Percentiles rank a stretch among this genome's conserved stretches.
Conservation (phyloP, 2,113 vertebrate genomes). For the Platycercus adscitus region DNA sequence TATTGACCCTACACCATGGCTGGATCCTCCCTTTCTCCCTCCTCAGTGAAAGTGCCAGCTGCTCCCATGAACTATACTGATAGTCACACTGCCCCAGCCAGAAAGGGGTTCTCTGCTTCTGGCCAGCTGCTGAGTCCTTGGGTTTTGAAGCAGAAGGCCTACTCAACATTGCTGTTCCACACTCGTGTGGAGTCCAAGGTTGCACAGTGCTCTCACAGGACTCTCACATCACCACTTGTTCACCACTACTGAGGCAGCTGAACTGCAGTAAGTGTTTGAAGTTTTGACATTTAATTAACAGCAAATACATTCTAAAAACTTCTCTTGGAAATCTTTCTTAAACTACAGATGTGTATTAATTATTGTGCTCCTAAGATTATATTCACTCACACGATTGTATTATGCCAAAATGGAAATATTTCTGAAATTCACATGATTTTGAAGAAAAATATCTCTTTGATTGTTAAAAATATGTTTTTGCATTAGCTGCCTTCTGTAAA, state of each 20-base stretch:
- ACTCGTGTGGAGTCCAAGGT: background rate
- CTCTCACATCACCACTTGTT: background rate
- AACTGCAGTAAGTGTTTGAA: background rate
- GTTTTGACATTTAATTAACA: background rate
- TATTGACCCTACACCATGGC: too few species aligned
- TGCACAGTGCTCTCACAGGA: rapidly evolving
- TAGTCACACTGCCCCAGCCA: rapidly evolving
- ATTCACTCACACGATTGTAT: background rate
- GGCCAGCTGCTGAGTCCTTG: background rate
- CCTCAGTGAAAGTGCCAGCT: rapidly evolving
- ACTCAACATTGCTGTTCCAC: background rate
- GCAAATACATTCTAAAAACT: background rate
- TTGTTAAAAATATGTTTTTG: background rate
- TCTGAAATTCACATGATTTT: background rate
- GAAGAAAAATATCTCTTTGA: background rate
- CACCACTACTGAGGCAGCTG: background rate
- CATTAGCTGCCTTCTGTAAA: background rate
- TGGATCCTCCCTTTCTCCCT: background rate
- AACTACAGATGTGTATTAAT: background rate
- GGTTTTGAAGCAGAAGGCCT: background rate
- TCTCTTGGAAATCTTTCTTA: background rate
- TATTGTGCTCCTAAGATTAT: background rate
- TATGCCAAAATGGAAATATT: background rate
- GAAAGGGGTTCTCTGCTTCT: background rate
- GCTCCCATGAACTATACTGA: background rate